Evolutionary conservation across 1,140 invertebrate genomes (phyloP).

Genomic region (Hylaeus anthracinus): DNA sequence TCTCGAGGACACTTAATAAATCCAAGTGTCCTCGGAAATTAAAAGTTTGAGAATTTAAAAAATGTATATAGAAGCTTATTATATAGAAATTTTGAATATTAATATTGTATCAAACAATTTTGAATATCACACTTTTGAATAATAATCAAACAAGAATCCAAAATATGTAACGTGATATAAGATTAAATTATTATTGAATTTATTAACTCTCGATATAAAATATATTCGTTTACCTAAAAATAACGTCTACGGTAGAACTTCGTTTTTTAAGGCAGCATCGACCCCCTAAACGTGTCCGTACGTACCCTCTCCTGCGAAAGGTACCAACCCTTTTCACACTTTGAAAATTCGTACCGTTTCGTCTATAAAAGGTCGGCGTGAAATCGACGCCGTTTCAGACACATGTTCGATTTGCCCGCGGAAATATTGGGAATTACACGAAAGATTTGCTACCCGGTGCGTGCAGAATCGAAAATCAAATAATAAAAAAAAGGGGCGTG

Average conservation of each 20-base stretch:
- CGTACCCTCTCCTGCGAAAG: slow-evolving; percentile 2
- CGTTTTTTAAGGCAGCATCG: slow-evolving; percentile 1
- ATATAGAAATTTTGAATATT: too few relatives aligned
- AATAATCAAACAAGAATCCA: too few relatives aligned
- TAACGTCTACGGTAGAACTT: background rate
- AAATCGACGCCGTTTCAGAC: slow-evolving; percentile 72
- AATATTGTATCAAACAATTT: too few relatives aligned
- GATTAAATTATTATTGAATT: too few relatives aligned
- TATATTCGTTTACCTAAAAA: background rate
- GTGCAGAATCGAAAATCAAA: slow-evolving; percentile 79
- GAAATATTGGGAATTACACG: slow-evolving; percentile 78
- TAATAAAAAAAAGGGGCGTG: slow-evolving; percentile 73
- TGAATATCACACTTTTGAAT: too few relatives aligned
- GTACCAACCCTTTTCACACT: slow-evolving; percentile 69
- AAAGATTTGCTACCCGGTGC: slow-evolving; percentile 75
- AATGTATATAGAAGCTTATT: too few relatives aligned
- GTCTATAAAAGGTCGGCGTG: slow-evolving; percentile 69
- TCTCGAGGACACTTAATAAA: too few relatives aligned
- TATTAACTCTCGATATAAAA: background rate
- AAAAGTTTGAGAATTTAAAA: too few relatives aligned
- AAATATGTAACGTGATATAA: too few relatives aligned
- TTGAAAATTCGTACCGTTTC: slow-evolving; percentile 59
- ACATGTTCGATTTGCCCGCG: slow-evolving; percentile 58
- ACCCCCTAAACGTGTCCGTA: background rate
- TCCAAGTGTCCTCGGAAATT: too few relatives aligned